phyloP scores from a whole-genome alignment of 2,888 invertebrate species.

The Spilarctia lutea region DNA sequence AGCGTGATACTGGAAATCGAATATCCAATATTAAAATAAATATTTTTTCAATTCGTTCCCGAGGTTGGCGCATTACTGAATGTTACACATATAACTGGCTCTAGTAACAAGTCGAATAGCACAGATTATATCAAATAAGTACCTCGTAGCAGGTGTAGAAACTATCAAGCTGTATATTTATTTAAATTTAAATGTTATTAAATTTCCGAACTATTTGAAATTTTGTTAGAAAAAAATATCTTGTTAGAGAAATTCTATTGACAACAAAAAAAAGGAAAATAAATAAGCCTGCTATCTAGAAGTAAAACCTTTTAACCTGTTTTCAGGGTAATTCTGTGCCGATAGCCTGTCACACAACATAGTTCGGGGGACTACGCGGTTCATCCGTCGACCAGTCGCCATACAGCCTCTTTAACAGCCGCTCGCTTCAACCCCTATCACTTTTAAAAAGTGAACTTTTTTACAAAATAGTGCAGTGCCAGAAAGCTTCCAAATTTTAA shows the following conservation, averaged over 20 bases:
- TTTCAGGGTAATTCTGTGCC: slow-evolving; percentile 36
- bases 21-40: no score
- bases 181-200: no score
- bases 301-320: background rate
- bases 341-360: slow-evolving; percentile 9
- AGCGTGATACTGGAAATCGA: no score
- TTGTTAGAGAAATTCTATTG: background rate
- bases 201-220: no score
- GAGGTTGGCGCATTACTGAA: no score
- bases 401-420: slow-evolving; percentile 57
- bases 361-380: slow-evolving; percentile 31
- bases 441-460: slow-evolving; percentile 76
- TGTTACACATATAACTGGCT: no score
- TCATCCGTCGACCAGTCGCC: slow-evolving; percentile 64
- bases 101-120: no score
- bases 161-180: no score
- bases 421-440: slow-evolving; percentile 57
- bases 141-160: no score
- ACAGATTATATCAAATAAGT: no score
- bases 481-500: slow-evolving; percentile 36
- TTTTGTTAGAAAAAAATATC: no score
- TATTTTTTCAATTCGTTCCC: no score
- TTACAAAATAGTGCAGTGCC: slow-evolving; percentile 70
- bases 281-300: background rate
- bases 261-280: background rate